Evolutionary conservation across 2,113 vertebrate species (phyloP).

Genomic region (Thalassarche chlororhynchos): DNA sequence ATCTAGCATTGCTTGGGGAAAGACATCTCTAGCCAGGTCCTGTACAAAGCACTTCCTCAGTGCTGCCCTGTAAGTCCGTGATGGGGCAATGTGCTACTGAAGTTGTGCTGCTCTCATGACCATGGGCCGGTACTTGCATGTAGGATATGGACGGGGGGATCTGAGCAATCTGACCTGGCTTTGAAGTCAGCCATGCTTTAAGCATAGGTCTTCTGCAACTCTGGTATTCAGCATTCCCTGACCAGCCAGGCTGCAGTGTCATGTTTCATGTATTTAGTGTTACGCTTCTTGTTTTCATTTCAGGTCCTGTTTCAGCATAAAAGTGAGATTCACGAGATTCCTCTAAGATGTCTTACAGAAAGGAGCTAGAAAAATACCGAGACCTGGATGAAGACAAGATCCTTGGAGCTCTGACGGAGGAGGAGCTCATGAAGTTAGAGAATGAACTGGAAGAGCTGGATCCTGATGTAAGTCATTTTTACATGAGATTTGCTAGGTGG

Average conservation of each 20-base stretch:
- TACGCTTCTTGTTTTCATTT: neutral
- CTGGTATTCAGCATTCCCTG: neutral
- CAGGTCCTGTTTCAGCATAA: conserved; percentile 7
- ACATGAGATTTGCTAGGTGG: neutral
- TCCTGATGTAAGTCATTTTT: conserved; percentile 87
- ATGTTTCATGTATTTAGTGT: neutral
- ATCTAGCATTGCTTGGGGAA: neutral
- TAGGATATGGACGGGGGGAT: neutral
- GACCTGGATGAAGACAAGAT: conserved; percentile 97
- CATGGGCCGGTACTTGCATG: rapidly evolving
- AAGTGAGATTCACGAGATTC: neutral
- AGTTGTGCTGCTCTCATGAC: rapidly evolving
- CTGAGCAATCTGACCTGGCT: neutral
- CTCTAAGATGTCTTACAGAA: conserved; percentile 86
- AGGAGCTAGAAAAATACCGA: conserved; percentile 95
- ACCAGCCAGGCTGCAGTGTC: neutral
- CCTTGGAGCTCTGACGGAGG: conserved; percentile 91
- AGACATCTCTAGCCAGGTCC: neutral
- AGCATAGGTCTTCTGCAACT: neutral
- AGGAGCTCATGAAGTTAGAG: conserved; percentile 91
- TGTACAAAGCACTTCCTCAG: neutral
- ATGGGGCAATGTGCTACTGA: neutral
- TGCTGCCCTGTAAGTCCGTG: rapidly evolving
- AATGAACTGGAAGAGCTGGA: conserved; percentile 95
- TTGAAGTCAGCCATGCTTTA: neutral